phyloP scores from a whole-genome alignment of 2,797 vertebrate genomes.

The Oreortyx pictus region DNA sequence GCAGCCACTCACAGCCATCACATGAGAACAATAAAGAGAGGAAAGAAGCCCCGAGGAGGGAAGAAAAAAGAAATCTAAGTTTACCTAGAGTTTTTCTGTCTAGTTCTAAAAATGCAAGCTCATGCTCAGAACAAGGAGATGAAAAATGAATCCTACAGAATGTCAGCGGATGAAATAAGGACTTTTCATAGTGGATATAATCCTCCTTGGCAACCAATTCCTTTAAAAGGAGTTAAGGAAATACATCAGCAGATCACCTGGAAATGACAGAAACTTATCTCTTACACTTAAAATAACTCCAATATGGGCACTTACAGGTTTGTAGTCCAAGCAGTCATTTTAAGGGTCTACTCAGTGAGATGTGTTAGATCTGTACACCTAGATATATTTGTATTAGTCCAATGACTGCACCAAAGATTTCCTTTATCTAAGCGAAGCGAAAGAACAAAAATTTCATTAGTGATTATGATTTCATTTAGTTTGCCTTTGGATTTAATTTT shows the following conservation, averaged over 20 bases:
- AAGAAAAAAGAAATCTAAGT: neutral
- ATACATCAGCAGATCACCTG: neutral
- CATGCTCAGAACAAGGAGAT: neutral
- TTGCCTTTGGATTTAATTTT: neutral
- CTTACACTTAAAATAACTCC: neutral
- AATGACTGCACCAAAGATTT: neutral
- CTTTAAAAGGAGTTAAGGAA: neutral
- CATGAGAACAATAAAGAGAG: constrained; percentile 33
- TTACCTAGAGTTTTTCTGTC: neutral
- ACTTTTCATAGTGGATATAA: neutral
- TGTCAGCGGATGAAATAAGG: neutral
- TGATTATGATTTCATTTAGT: neutral
- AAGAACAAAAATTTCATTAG: accelerated
- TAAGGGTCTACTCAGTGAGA: neutral
- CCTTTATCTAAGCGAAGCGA: neutral
- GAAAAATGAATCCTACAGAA: neutral
- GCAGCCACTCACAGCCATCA: constrained; percentile 28
- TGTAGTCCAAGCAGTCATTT: neutral
- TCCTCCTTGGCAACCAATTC: neutral
- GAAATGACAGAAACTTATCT: neutral
- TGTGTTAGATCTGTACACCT: neutral
- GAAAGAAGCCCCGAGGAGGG: neutral
- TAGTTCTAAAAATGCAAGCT: constrained; percentile 24
- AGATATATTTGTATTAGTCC: neutral
- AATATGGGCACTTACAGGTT: neutral